phyloP scores from a whole-genome alignment of 2,113 vertebrate genomes.

The Abramis brama region DNA sequence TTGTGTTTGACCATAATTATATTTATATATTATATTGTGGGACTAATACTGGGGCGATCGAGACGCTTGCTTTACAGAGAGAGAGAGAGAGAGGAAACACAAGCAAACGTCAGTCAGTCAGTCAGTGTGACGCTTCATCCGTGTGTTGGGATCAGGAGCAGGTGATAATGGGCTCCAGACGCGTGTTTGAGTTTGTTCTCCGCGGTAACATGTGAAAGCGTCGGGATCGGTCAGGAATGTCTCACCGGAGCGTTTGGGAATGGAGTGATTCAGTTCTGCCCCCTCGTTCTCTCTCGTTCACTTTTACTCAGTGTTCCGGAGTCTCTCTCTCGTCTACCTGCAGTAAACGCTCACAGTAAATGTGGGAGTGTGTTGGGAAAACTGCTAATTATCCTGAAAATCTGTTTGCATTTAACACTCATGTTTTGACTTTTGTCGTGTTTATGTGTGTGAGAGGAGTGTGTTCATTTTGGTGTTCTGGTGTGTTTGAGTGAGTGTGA shows the following conservation, averaged over 20 bases:
- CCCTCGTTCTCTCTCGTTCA: not conserved
- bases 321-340: not conserved
- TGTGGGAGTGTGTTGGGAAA: not conserved
- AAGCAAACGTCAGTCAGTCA: too few species aligned
- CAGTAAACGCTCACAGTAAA: not conserved
- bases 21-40: too few species aligned
- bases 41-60: too few species aligned
- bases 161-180: too few species aligned
- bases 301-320: not conserved
- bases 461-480: not conserved
- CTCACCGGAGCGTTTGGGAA: constrained; percentile 13
- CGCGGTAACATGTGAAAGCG: too few species aligned
- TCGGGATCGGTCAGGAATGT: not conserved
- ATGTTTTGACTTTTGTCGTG: not conserved
- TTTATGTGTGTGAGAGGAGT: not conserved
- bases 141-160: too few species aligned
- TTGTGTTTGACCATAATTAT: too few species aligned
- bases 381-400: not conserved
- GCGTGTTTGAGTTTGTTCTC: too few species aligned
- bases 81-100: too few species aligned
- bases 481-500: not conserved
- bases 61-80: too few species aligned
- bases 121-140: too few species aligned
- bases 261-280: too few species aligned
- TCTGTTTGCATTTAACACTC: not conserved